Evolutionary conservation across 1,140 invertebrate species (phyloP).

Genomic region (Patella vulgata): DNA sequence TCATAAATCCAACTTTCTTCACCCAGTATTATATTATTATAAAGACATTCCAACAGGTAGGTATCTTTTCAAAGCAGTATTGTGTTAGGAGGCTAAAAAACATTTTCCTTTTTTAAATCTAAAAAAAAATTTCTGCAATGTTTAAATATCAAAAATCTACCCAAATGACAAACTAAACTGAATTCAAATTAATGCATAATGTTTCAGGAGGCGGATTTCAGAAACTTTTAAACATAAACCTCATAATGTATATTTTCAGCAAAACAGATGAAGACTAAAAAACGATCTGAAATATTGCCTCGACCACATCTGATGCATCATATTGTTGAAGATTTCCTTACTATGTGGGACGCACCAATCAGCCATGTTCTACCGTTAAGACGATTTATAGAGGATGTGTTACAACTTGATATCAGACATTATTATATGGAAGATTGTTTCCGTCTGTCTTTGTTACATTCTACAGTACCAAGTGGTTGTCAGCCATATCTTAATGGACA

Average conservation of each 20-base stretch:
- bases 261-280: conserved; percentile 49
- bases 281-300: conserved; percentile 51
- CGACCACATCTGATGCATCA: conserved; percentile 65
- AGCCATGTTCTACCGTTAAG: conserved; percentile 66
- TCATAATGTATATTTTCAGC: conserved; percentile 50
- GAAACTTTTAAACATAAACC: too few relatives aligned
- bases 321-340: conserved; percentile 69
- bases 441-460: conserved; percentile 53
- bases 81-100: too few relatives aligned
- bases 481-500: conserved; percentile 49
- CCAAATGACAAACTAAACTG: too few relatives aligned
- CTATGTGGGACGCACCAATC: conserved; percentile 63
- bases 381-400: conserved; percentile 63
- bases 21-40: conserved; percentile 69
- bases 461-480: conserved; percentile 51
- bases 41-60: conserved; percentile 63
- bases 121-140: too few relatives aligned
- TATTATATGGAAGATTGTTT: conserved; percentile 64
- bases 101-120: too few relatives aligned
- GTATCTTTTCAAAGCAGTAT: conserved; percentile 1
- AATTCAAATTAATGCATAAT: too few relatives aligned
- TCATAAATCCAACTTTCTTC: conserved; percentile 69
- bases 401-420: conserved; percentile 57
- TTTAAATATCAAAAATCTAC: too few relatives aligned
- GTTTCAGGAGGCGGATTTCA: too few relatives aligned